Base-by-base conservation (phyloP, 1,140 invertebrate species). In the Centruroides sculpturatus region DNA sequence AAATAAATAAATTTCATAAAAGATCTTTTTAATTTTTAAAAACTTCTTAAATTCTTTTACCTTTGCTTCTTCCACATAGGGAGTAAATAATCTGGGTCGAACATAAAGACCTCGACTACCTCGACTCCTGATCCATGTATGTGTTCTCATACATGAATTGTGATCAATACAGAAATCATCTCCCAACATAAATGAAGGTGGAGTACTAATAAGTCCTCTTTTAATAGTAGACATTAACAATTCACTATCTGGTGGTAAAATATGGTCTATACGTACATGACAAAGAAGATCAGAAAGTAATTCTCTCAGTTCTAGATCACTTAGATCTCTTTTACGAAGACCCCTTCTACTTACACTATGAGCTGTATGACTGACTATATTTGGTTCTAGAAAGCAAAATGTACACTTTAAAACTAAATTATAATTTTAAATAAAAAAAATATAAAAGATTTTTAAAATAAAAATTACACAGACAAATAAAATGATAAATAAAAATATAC, bases 11-110 rank as follows among this genome's bases (percentile, higher is more conserved):
- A 54, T 11, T 62, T 59, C 13, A 59, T 10, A 57, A 41, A 47
- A 41, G 41, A 60, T 34, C 34, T 47, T 34, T 12, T 60, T 36
- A 55, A 51, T 11, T 35, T 23, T 57, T 49, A 41, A 23, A 35
- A 12, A 47, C 34, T 59, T 53, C 51, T 56, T 11, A 47, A 36
- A 63, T 23, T 34, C 3, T 53, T 63, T 66, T 72, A 87, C 85
- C 80, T 93, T 93, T 3, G 89, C 83, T 78, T 95, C 92, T 71
- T 96, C 92, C 67, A 91, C 89, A 73, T 94, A 94, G 12, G 92
- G 92, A 79, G 89, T 85, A 74, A 94, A 97, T 46, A 93, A 80
- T 35, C 92, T 78, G 53, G 92, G 89, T 66, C 87, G 82, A 0
- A 90, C 83, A 74, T 86, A 91, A 36, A 89, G 76, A 52, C 88